Evolutionary conservation across 2,888 invertebrate species (phyloP), one percentile per base, ranked within the genome.

Genomic region (Amphimallon solstitiale): DNA sequence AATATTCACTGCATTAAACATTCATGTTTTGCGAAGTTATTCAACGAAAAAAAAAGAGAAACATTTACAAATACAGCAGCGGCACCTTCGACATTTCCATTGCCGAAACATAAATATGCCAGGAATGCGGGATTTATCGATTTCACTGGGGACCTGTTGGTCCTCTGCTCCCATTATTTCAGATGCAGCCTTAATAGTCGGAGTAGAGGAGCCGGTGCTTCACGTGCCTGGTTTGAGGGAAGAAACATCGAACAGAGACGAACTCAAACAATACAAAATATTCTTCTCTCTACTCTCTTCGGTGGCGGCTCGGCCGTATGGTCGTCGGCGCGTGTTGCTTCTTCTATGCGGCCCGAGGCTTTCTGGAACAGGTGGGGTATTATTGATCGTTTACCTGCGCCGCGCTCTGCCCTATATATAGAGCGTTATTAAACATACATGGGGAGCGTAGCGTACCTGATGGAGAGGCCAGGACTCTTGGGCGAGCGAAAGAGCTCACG

Each of bases 391-490:
- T 54, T 52, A 52, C 63, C 65, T 65, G 21, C 38, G 37, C 37
- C 51, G 52, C 62, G 52, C 49, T 45, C 54, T 63, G 63, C 56
- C 66, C 66, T 66, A 62, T 61, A 66, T 59, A 56, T 61, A 56
- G 56, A 45, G 52, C 61, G 35, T 51, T 61, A 61, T 66, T 66
- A 66, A 66, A 66, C 66, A 66, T 66, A 66, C 66, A 66, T 66
- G 61, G 60, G 59, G 52, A 46, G 61, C 43, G 63, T 37, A 23
- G 40, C 51, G 49, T 15, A 14, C 23, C n/a, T 38, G 23, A 14
- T 19, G 48, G 15, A 40, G 49, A 40, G 49, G 45, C 51, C 45
- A 54, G 63, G 62, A 49, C 49, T 62, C 51, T 62, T 59, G 43
- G 29, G 56, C 56, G 56, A 21, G 21, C 23, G 29, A 9, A 21